phyloP scores from a whole-genome alignment of 2,797 vertebrate genomes.

The Falco rusticolus region DNA sequence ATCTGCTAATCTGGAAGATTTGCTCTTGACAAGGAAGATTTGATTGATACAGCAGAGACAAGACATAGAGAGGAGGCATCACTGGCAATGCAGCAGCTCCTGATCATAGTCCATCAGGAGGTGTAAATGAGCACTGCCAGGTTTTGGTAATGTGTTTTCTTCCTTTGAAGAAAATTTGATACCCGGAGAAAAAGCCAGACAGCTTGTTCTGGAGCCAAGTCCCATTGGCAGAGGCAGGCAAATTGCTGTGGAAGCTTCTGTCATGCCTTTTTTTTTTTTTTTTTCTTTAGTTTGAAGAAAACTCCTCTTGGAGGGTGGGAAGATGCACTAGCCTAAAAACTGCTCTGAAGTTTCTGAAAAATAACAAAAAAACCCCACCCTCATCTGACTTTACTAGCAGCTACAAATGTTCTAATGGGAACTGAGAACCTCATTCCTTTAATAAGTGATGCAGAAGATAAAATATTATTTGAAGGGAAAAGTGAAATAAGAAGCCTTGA shows the following conservation, averaged over 20 bases:
- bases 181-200: neutral
- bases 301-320: neutral
- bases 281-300: neutral
- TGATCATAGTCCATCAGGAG: neutral
- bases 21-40: neutral
- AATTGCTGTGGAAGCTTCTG: neutral
- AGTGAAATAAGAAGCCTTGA: neutral
- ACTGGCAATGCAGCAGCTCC: rapidly evolving
- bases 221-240: neutral
- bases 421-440: neutral
- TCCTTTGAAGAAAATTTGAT: neutral
- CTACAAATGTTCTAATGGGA: neutral
- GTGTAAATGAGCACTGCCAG: neutral
- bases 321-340: neutral
- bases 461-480: neutral
- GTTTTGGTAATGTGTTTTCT: rapidly evolving
- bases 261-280: neutral
- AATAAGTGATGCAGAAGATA: neutral
- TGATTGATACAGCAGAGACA: neutral
- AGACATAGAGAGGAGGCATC: neutral
- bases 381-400: neutral
- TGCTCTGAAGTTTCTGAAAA: neutral
- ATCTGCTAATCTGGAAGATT: neutral
- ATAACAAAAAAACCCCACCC: rapidly evolving
- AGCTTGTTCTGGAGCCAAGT: neutral